These are phyloP conservation scores for Syngnathus typhle DNA, from an alignment of 2,113 vertebrate genomes.

Conservation along the genomic window DNA sequence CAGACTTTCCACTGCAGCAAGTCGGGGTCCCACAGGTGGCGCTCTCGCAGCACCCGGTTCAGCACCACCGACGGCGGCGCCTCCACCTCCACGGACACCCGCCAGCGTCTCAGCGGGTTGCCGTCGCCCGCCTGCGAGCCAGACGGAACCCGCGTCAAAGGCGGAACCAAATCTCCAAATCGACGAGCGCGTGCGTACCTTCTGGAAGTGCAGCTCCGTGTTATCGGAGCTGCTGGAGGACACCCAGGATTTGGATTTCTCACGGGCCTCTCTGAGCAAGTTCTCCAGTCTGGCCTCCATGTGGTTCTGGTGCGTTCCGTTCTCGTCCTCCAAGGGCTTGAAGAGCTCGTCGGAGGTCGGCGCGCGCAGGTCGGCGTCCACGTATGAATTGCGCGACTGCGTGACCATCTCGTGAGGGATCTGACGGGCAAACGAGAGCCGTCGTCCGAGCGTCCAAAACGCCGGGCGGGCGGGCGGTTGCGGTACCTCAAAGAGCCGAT, in stretches of 20 bases:
- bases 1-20: constrained; percentile 94
- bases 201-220: constrained; percentile 89
- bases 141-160: not conserved
- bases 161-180: not conserved
- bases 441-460: constrained; percentile 13
- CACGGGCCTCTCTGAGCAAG: constrained; percentile 86
- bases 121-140: constrained; percentile 83
- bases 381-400: constrained; percentile 86
- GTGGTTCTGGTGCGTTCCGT: constrained; percentile 77
- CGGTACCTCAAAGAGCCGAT: constrained; percentile 90
- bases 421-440: constrained; percentile 56
- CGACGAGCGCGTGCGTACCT: constrained; percentile 68
- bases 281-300: constrained; percentile 80
- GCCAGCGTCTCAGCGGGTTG: constrained; percentile 86
- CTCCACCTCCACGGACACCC: constrained; percentile 88
- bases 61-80: constrained; percentile 89
- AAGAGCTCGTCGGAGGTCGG: constrained; percentile 83
- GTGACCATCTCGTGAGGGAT: constrained; percentile 89
- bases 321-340: constrained; percentile 80
- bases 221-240: constrained; percentile 80
- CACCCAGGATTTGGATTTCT: constrained; percentile 94
- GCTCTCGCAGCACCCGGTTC: constrained; percentile 89
- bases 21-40: constrained; percentile 95
- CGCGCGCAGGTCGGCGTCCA: constrained; percentile 84
- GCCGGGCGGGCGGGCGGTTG: not conserved